Percentiles rank a stretch among this genome's conserved stretches.
These are phyloP conservation scores for Linepithema humile DNA, from an alignment of 1,140 invertebrate species.

Conservation along the genomic window DNA sequence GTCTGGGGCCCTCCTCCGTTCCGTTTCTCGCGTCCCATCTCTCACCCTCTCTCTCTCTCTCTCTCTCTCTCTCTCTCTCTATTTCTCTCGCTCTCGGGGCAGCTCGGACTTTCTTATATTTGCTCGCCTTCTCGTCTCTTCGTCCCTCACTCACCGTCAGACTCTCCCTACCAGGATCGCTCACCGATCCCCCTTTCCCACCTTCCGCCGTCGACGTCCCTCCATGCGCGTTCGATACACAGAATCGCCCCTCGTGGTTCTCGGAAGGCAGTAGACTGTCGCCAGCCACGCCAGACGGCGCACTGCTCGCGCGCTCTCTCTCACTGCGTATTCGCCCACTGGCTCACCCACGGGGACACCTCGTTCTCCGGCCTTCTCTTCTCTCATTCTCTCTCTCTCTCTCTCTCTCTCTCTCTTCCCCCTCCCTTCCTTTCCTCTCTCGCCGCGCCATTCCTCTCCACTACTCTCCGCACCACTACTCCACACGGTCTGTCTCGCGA, in stretches of 20 bases:
- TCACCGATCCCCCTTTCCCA: conserved; percentile 47
- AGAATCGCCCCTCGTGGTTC: conserved; percentile 83
- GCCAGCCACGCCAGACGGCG: conserved; percentile 83
- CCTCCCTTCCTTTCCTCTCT: not conserved
- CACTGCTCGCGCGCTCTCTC: conserved; percentile 76
- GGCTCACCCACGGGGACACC: conserved; percentile 67
- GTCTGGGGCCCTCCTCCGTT: not conserved
- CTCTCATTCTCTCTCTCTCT: conserved; percentile 44
- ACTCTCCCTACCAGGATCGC: conserved; percentile 40
- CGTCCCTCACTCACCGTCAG: conserved; percentile 61
- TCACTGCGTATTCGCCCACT: conserved; percentile 67
- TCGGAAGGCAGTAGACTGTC: conserved; percentile 84
- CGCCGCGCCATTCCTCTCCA: not conserved
- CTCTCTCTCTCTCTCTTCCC: not conserved
- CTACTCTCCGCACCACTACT: conserved; percentile 15
- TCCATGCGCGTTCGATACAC: conserved; percentile 82
- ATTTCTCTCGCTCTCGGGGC: not conserved
- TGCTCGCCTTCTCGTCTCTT: conserved; percentile 56
- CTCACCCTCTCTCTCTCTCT: conserved; percentile 13
- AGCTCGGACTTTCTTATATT: conserved; percentile 63
- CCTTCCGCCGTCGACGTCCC: conserved; percentile 39
- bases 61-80: not conserved
- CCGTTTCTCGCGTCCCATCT: conserved; percentile 20
- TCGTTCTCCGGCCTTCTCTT: conserved; percentile 23
- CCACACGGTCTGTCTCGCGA: conserved; percentile 38